Base-by-base conservation (phyloP, 2,113 vertebrate species). In the Gallinago media region DNA sequence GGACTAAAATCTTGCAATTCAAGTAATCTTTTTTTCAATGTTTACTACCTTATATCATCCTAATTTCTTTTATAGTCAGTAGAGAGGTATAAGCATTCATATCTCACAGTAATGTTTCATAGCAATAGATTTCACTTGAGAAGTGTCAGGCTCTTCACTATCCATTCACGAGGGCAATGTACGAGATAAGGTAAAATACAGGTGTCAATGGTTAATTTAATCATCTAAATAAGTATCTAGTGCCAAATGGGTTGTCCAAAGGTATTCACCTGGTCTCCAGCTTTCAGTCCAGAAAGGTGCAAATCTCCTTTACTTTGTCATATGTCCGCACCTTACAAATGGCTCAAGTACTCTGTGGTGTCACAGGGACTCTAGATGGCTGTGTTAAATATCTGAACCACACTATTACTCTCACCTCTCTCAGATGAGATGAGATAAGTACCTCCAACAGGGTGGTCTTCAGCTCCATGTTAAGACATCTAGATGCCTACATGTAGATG, bases 91-190 rank as follows among this genome's bases (percentile, higher is more conserved):
- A 85, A 23, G 6, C 22, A 83, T 72, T 67, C 44, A 29, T 15
- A 79, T 27, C 40, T 83, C 46, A 73, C 23, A 68, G 13, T 21
- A 72, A 23, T 11, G 15, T 27, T 92, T 91, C 58, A 83, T 72
- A 86, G 80, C 16, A 91, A 77, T 21, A n/a, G 61, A 83, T 91
- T 83, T 73, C 40, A 52, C 50, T 72, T 85, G 47, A 82, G 56
- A 81, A 65, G 9, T 62, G 18, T 73, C 72, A 77, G 14, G 10
- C 7, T 83, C 29, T 44, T 89, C 32, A 27, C 40, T 77, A 5
- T 23, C 11, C 31, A 11, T 31, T 92, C 49, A 56, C 46, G 15
- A 61, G 9, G 26, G 6, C 10, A 63, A 31, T 26, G 40, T 46
- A 17, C 10, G 18, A 91, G 74, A 83, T 76, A 56, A 83, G 12